Evolutionary conservation across 2,888 invertebrate species (phyloP).

Genomic region (Selenia dentaria): DNA sequence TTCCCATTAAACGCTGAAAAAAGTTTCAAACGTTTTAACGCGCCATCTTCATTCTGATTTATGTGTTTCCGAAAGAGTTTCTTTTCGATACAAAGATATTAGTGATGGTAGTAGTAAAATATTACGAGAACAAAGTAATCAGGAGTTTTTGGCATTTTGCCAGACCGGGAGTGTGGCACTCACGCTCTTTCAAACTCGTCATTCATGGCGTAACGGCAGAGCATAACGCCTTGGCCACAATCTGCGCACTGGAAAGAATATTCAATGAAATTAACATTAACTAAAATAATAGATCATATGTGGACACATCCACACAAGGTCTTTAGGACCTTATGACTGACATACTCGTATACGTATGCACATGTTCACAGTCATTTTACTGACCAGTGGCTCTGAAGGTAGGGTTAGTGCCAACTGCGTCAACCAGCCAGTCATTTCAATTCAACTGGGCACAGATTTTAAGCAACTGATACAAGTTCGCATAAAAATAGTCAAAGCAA

Average conservation of each 20-base stretch:
- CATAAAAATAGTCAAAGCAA: constrained; percentile 17
- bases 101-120: constrained; percentile 47
- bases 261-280: too few relatives aligned
- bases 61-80: constrained; percentile 52
- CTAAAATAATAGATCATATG: too few relatives aligned
- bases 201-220: constrained; percentile 47
- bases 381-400: too few relatives aligned
- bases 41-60: constrained; percentile 47
- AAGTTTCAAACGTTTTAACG: constrained; percentile 50
- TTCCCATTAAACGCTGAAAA: constrained; percentile 41
- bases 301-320: too few relatives aligned
- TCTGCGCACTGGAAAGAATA: too few relatives aligned
- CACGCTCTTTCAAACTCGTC: constrained; percentile 56
- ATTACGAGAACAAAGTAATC: constrained; percentile 64
- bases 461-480: too few relatives aligned
- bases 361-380: too few relatives aligned
- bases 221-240: constrained; percentile 1
- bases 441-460: too few relatives aligned
- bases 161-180: constrained; percentile 40
- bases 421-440: too few relatives aligned
- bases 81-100: constrained; percentile 46
- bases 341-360: too few relatives aligned
- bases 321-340: too few relatives aligned
- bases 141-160: constrained; percentile 53
- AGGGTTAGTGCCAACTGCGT: too few relatives aligned